These are phyloP conservation scores for Pecten maximus DNA, from an alignment of 2,888 invertebrate genomes.

Conservation along the genomic window DNA sequence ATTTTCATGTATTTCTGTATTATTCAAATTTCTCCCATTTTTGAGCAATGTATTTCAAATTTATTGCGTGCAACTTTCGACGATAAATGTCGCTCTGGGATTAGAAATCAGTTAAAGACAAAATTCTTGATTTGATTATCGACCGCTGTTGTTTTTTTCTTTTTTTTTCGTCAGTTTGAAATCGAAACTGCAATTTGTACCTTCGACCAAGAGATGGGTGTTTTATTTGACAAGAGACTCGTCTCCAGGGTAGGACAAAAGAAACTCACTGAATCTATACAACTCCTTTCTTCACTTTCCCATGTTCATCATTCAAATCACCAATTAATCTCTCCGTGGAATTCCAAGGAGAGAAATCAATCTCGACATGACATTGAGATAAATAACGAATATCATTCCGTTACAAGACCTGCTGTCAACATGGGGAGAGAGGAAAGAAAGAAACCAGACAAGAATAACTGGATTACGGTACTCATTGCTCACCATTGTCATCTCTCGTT, in stretches of 20 bases:
- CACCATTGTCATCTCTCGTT: too few relatives aligned
- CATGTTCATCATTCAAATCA: not conserved
- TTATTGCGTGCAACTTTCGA: not conserved
- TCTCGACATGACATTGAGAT: not conserved
- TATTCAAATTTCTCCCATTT: constrained; percentile 12
- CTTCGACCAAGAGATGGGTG: not conserved
- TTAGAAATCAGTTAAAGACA: not conserved
- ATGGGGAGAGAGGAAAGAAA: too few relatives aligned
- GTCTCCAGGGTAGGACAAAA: not conserved
- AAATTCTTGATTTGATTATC: not conserved
- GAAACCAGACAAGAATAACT: too few relatives aligned
- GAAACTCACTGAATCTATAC: not conserved
- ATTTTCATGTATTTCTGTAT: not conserved
- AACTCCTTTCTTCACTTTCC: not conserved
- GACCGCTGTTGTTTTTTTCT: not conserved
- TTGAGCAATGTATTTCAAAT: constrained; percentile 23
- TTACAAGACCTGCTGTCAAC: not conserved
- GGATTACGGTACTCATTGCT: too few relatives aligned
- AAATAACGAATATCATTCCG: not conserved
- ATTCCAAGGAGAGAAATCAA: not conserved
- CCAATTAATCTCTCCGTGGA: not conserved
- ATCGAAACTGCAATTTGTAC: not conserved
- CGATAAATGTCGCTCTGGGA: not conserved
- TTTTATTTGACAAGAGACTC: not conserved
- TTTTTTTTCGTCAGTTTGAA: too few relatives aligned